Percentiles rank a stretch among this genome's conserved stretches.
These are phyloP conservation scores for Proteles cristata DNA, from an alignment of 2,113 vertebrate species.

Conservation along the genomic window DNA sequence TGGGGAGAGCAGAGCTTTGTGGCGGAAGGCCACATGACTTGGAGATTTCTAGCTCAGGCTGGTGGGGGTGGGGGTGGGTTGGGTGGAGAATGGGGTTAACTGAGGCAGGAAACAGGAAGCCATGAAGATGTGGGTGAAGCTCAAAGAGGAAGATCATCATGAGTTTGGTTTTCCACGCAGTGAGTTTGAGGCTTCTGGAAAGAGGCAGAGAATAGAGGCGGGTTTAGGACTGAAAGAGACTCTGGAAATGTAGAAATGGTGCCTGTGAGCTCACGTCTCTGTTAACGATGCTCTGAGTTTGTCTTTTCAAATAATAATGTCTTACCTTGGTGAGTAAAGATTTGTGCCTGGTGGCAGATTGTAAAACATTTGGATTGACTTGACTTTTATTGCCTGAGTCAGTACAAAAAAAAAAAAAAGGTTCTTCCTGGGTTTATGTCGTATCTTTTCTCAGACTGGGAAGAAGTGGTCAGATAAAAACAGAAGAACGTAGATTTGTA, in stretches of 20 bases:
- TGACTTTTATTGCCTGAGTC: slow-evolving; percentile 2
- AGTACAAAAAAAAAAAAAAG: slow-evolving; percentile 26
- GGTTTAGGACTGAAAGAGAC: not conserved
- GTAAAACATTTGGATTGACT: not conserved
- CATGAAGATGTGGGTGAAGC: not conserved
- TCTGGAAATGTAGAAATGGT: not conserved
- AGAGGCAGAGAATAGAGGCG: not conserved
- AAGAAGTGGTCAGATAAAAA: slow-evolving; percentile 15
- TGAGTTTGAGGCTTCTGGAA: not conserved
- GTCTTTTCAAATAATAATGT: not conserved
- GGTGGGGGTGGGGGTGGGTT: not conserved
- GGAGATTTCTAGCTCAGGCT: not conserved
- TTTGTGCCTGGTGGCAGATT: not conserved
- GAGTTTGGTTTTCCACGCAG: not conserved
- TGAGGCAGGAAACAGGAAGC: not conserved
- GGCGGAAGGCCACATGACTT: not conserved
- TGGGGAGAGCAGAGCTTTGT: not conserved
- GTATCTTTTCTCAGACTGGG: not conserved
- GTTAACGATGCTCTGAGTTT: not conserved
- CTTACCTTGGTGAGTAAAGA: not conserved
- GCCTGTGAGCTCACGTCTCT: not conserved
- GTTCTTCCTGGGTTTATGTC: not conserved
- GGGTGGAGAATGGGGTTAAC: not conserved
- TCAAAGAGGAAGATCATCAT: not conserved
- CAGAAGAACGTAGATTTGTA: not conserved